phyloP scores from a whole-genome alignment of 1,140 invertebrate genomes.

The Drosophila guanche region DNA sequence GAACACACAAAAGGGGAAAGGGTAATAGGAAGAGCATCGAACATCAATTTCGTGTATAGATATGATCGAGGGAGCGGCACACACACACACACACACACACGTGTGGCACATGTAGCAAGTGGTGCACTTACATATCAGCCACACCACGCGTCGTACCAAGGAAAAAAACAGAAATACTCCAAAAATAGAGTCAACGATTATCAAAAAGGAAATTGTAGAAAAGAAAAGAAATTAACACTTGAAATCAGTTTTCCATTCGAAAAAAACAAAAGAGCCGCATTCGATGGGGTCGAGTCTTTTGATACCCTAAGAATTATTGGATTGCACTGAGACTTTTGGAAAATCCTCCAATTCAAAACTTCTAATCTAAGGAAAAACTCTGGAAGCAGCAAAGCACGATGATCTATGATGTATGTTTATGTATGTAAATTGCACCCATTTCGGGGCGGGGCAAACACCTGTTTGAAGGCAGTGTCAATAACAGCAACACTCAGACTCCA shows the following conservation, averaged over 20 bases:
- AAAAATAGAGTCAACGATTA: constrained; percentile 26
- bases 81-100: constrained; percentile 7
- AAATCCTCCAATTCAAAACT: no score
- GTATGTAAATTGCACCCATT: no score
- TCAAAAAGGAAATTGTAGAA: constrained; percentile 16
- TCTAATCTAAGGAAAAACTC: no score
- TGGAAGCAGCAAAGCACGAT: no score
- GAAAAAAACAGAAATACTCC: neutral
- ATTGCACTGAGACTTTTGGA: no score
- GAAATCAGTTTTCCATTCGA: constrained; percentile 57
- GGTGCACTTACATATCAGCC: constrained; percentile 53
- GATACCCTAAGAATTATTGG: neutral
- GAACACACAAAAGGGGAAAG: constrained; percentile 5
- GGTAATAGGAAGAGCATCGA: constrained; percentile 22
- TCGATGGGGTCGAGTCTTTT: neutral
- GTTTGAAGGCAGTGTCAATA: no score
- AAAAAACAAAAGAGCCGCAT: constrained; percentile 26
- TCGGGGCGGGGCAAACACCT: no score
- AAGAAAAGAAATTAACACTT: constrained; percentile 45
- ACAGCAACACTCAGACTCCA: no score
- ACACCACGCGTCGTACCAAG: neutral
- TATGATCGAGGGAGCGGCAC: constrained; percentile 23
- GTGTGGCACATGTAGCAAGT: constrained; percentile 38
- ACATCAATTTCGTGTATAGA: constrained; percentile 40
- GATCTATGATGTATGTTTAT: no score